These are phyloP conservation scores for Actinia tenebrosa DNA, from an alignment of 64 coral and sea anemone genomes.

Conservation along the genomic window DNA sequence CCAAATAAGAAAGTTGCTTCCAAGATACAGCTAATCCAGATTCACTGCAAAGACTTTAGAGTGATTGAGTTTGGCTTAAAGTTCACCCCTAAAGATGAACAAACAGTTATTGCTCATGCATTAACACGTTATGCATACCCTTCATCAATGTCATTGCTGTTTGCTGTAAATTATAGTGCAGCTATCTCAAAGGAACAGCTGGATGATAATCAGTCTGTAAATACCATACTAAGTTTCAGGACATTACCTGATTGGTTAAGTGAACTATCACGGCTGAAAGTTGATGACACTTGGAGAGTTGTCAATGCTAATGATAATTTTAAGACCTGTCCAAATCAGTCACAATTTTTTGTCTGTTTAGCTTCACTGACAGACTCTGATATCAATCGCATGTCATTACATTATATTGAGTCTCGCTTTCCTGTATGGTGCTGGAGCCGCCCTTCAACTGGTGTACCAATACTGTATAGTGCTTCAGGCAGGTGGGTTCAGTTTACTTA, in stretches of 20 bases:
- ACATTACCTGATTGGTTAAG: constrained; percentile 77
- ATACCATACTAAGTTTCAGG: constrained; percentile 67
- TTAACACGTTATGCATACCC: constrained; percentile 84
- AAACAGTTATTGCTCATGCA: constrained; percentile 71
- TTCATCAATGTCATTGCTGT: constrained; percentile 66
- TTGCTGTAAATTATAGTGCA: constrained; percentile 78
- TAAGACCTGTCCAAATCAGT: constrained; percentile 70
- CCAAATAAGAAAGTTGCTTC: constrained; percentile 59
- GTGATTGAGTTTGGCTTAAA: constrained; percentile 91
- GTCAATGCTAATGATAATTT: constrained; percentile 78
- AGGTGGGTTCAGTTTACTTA: constrained; percentile 28
- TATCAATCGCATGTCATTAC: constrained; percentile 85
- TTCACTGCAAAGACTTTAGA: constrained; percentile 92
- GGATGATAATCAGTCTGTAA: not conserved
- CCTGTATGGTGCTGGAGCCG: constrained; percentile 99
- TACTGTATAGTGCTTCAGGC: constrained; percentile 85
- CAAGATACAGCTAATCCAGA: constrained; percentile 76
- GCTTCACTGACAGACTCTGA: constrained; percentile 74
- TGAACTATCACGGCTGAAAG: constrained; percentile 71
- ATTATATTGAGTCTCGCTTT: constrained; percentile 84
- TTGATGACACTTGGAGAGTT: constrained; percentile 93
- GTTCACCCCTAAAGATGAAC: constrained; percentile 68
- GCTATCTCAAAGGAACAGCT: not conserved
- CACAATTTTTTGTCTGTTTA: constrained; percentile 75
- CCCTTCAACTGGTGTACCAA: constrained; percentile 68